Conservation (phyloP, 1,140 invertebrate genomes). For the Zaprionus africanus region DNA sequence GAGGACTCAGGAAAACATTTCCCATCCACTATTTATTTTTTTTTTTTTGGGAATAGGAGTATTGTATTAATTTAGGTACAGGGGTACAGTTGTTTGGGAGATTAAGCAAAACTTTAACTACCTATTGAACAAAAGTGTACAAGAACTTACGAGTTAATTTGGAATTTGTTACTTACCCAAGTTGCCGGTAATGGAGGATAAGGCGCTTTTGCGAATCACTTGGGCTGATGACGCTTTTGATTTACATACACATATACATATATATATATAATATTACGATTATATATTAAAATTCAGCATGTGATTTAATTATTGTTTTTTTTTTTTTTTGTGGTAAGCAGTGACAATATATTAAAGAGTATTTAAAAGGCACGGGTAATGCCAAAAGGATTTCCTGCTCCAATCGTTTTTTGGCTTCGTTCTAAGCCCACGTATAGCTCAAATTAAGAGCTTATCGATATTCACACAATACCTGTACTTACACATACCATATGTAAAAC, state of each 20-base stretch:
- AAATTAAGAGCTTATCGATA: background rate
- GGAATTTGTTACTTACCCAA: conserved; percentile 80
- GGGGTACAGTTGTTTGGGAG: background rate
- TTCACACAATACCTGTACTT: conserved; percentile 16
- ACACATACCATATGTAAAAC: conserved; percentile 11
- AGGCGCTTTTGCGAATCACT: conserved; percentile 84
- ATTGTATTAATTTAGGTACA: background rate
- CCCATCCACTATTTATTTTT: background rate
- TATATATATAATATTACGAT: conserved; percentile 72
- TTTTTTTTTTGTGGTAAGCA: conserved; percentile 53
- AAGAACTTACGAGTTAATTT: conserved; percentile 52
- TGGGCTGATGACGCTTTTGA: conserved; percentile 84
- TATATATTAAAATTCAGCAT: conserved; percentile 75
- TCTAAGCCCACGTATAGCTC: conserved; percentile 10
- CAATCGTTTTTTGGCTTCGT: conserved; percentile 26
- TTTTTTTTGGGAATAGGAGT: background rate
- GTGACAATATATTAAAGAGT: conserved; percentile 49
- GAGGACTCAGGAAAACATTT: background rate
- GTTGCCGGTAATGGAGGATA: conserved; percentile 84
- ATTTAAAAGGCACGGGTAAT: conserved; percentile 8
- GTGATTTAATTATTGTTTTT: conserved; percentile 51
- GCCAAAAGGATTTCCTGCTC: conserved; percentile 24
- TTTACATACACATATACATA: conserved; percentile 79
- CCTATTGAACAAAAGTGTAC: conserved; percentile 58
- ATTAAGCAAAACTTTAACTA: conserved; percentile 56